These are phyloP conservation scores for Allacma fusca DNA, from an alignment of 2,888 invertebrate species.

Conservation along the genomic window DNA sequence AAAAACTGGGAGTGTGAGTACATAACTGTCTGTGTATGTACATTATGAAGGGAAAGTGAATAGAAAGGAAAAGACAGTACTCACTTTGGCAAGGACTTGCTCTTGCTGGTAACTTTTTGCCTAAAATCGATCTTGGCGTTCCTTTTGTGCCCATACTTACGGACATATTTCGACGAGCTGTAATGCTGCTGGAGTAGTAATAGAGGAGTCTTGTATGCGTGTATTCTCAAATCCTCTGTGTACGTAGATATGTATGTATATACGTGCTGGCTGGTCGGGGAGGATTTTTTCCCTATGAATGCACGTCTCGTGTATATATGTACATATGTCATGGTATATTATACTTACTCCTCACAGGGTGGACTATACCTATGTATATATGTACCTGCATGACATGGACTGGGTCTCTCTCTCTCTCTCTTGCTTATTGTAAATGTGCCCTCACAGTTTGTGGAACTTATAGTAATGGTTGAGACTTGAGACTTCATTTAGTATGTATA, in stretches of 20 bases:
- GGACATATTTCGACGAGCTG: not conserved
- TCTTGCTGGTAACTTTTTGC: slow-evolving; percentile 37
- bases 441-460: not conserved
- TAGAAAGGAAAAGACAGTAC: slow-evolving; percentile 23
- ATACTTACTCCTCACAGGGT: too few species aligned
- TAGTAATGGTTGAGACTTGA: not conserved
- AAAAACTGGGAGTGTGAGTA: not conserved
- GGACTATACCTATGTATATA: too few species aligned
- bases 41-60: slow-evolving; percentile 31
- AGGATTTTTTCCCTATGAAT: not conserved
- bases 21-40: slow-evolving; percentile 22
- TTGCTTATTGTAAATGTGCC: not conserved
- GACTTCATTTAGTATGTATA: not conserved
- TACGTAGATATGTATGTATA: not conserved
- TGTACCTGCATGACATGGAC: too few species aligned
- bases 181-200: too few species aligned
- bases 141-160: slow-evolving; percentile 17
- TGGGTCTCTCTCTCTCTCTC: too few species aligned
- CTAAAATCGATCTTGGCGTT: slow-evolving; percentile 32
- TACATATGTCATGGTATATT: not conserved
- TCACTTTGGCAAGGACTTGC: slow-evolving; percentile 23
- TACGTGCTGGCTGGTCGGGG: not conserved
- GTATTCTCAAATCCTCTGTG: not conserved
- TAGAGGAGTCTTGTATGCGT: too few species aligned
- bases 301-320: not conserved